Evolutionary conservation across 2,888 invertebrate species (phyloP).

Genomic region (Drosophila recens): DNA sequence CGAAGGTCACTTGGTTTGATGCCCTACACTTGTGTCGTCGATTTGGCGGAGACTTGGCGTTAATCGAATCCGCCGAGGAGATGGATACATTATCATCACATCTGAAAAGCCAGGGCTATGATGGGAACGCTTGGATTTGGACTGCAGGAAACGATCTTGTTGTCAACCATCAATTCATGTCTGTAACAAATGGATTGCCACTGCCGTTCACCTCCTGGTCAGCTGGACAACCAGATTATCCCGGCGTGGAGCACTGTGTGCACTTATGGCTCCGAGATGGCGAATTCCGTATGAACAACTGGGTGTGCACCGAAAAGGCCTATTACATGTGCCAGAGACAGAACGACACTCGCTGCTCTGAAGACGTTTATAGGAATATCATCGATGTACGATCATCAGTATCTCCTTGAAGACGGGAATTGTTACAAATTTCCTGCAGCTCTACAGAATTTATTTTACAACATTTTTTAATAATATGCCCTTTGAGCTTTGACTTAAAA

Average conservation of each 20-base stretch:
- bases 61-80: constrained; percentile 1
- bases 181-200: not conserved
- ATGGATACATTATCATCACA: not conserved
- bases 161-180: not conserved
- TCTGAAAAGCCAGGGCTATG: constrained; percentile 4
- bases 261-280: constrained; percentile 6
- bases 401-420: too few relatives aligned
- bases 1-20: constrained; percentile 2
- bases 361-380: not conserved
- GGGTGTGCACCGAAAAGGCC: not conserved
- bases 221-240: constrained; percentile 4
- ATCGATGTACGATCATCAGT: too few relatives aligned
- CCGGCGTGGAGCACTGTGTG: constrained; percentile 2
- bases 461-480: too few relatives aligned
- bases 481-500: too few relatives aligned
- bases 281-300: constrained; percentile 9
- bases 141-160: constrained; percentile 9
- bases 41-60: constrained; percentile 10
- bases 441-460: too few relatives aligned
- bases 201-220: constrained; percentile 12
- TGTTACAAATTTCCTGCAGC: too few relatives aligned
- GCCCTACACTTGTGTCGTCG: constrained; percentile 6
- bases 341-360: not conserved
- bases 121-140: constrained; percentile 2
- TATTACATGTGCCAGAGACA: constrained; percentile 5